Evolutionary conservation across 2,113 vertebrate genomes (phyloP).

Genomic region (Chamaea fasciata): DNA sequence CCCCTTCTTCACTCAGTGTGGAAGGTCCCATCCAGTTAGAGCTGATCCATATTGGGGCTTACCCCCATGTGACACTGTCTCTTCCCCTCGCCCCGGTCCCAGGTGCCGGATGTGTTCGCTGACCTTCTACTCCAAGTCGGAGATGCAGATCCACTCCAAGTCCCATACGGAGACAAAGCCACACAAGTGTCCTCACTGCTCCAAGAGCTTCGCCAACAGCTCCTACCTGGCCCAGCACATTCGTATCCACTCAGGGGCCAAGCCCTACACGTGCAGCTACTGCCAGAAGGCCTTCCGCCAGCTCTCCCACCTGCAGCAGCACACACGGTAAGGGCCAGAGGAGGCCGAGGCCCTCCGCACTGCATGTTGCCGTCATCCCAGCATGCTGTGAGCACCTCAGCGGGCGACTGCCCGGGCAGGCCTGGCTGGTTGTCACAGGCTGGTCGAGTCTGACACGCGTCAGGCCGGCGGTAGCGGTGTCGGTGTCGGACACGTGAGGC

Average conservation of each 20-base stretch:
- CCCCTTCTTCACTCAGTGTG: background rate
- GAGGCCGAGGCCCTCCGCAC: conserved; percentile 86
- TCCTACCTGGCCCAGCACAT: conserved; percentile 98
- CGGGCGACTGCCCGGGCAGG: background rate
- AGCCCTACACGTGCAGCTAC: conserved; percentile 93
- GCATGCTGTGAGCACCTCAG: conserved; percentile 39
- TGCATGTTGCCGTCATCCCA: conserved; percentile 57
- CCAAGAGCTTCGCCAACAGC: conserved; percentile 98
- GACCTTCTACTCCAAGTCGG: conserved; percentile 99
- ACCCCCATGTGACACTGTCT: background rate
- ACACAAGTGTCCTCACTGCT: conserved; percentile 98
- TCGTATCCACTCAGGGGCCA: conserved; percentile 96
- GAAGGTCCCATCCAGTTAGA: background rate
- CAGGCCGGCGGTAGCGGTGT: background rate
- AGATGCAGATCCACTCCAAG: conserved; percentile 99
- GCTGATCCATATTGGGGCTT: background rate
- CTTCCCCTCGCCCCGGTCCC: conserved; percentile 65
- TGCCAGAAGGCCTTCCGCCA: conserved; percentile 92
- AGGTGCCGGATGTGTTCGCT: conserved; percentile 99
- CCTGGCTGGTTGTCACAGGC: background rate
- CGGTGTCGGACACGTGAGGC: fast-evolving
- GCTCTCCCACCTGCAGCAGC: conserved; percentile 32
- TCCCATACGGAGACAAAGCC: conserved; percentile 98
- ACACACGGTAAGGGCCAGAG: conserved; percentile 87
- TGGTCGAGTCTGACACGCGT: background rate